Base-by-base conservation (phyloP, 53 echinoderm and acorn worm genomes). In the Pentamera pediparva region DNA sequence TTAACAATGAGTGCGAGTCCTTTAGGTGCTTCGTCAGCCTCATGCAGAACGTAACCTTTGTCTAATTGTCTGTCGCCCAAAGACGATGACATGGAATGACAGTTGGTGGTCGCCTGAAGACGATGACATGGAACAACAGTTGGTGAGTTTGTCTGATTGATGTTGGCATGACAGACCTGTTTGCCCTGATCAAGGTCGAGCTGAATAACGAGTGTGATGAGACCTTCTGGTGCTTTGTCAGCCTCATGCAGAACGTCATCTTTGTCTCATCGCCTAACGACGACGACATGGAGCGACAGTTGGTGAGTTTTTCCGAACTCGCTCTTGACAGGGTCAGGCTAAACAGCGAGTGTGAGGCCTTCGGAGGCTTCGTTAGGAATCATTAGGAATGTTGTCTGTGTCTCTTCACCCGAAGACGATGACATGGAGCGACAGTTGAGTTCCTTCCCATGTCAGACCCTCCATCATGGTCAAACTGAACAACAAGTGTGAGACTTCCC, bases 71-170 rank as follows among this genome's bases (percentile, higher is more conserved):
- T n/a, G n/a, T 96, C 96, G 11, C 96, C 96, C 36, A 96, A 87
- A 35, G 96, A 96, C 76, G 96, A 96, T 20, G 96, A 96, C 59
- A 96, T 96, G 96, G 96, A 96, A 49, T 77, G 79, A 70, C 96
- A 96, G 56, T 77, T 96, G 81, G 96, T 88, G 88, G 43, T 96
- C 96, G 11, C 96, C 96, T 32, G 91, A 87, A 35, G 96, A 96
- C 76, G 96, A 96, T 20, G 96, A 96, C 59, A 96, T 96, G 96
- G 96, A 96, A 49, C 76, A 77, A 70, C 96, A 96, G 56, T 77
- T 96, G 81, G 96, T 88, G 21, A 85, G 89, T n/a, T n/a, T n/a
- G n/a, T n/a, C n/a, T 45, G 11, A 11, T 11, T n/a, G n/a, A n/a
- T n/a, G n/a, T n/a, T 29, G 96, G 96, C 6, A 96, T 96, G 96